Percentiles rank a stretch among this genome's conserved stretches.
Evolutionary conservation across 2,888 invertebrate species (phyloP).

Genomic region (Amiota mariae): DNA sequence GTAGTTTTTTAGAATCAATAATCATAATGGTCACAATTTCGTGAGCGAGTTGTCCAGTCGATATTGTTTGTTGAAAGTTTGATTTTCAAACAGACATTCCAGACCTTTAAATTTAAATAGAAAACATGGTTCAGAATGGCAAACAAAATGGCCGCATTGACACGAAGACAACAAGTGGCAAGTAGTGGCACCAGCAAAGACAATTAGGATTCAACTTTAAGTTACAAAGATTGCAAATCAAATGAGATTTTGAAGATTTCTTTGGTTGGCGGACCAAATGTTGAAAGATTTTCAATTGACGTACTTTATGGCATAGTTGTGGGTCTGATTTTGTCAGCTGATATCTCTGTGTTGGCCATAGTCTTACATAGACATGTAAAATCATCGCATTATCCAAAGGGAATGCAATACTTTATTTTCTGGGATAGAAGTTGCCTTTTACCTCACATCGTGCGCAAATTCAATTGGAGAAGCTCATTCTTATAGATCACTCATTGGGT

Average conservation of each 20-base stretch:
- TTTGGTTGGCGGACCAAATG: slow-evolving; percentile 55
- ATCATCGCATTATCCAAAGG: slow-evolving; percentile 82
- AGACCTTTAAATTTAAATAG: no score
- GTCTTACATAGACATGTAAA: slow-evolving; percentile 88
- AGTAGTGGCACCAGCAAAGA: no score
- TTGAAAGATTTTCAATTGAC: slow-evolving; percentile 83
- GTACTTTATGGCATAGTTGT: slow-evolving; percentile 88
- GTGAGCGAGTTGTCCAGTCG: no score
- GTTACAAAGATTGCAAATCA: not conserved
- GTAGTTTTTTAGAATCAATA: no score
- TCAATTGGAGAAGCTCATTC: slow-evolving; percentile 83
- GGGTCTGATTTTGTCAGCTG: slow-evolving; percentile 80
- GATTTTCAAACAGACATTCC: no score
- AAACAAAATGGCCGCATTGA: no score
- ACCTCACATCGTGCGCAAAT: slow-evolving; percentile 82
- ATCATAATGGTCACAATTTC: no score
- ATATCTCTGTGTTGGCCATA: slow-evolving; percentile 82
- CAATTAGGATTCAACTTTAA: no score
- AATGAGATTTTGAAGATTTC: not conserved
- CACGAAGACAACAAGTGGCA: no score
- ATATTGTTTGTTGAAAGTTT: no score
- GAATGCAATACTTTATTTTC: slow-evolving; percentile 84
- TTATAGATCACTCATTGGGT: slow-evolving; percentile 91
- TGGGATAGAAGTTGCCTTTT: slow-evolving; percentile 86
- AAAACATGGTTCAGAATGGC: no score